phyloP scores from a whole-genome alignment of 2,113 vertebrate genomes.

The Pygoscelis antarcticus region DNA sequence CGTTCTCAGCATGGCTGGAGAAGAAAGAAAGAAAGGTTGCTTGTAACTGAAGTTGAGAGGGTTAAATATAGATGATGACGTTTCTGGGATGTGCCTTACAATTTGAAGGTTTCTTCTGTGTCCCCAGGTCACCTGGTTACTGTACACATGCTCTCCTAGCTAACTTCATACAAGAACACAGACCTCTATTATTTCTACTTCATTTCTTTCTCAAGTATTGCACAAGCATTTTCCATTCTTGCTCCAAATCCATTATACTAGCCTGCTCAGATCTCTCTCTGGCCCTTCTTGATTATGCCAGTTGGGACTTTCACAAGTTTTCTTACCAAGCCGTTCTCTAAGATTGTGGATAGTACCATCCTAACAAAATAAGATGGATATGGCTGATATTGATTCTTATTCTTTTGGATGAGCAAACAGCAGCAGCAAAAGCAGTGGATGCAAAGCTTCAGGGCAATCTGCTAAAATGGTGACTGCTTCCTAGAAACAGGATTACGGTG shows the following conservation, averaged over 20 bases:
- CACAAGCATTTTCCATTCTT: background rate
- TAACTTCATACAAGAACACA: background rate
- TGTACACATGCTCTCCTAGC: background rate
- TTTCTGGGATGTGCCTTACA: background rate
- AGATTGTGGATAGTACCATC: background rate
- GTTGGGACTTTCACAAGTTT: background rate
- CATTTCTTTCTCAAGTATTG: background rate
- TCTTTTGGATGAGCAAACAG: background rate
- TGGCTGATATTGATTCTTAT: background rate
- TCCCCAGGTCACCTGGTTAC: background rate
- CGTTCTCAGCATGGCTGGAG: background rate
- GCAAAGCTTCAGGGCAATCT: background rate
- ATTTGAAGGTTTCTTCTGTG: background rate
- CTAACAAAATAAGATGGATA: background rate
- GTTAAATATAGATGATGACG: fast-evolving
- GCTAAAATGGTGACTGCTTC: background rate
- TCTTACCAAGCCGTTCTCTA: background rate
- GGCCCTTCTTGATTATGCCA: background rate
- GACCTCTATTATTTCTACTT: background rate
- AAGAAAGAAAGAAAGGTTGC: background rate
- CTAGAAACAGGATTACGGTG: background rate
- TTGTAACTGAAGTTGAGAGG: background rate
- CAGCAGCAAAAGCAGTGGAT: background rate
- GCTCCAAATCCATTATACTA: background rate
- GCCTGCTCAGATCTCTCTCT: background rate